Base-by-base conservation (phyloP, 2,797 vertebrate species). In the Xyrichtys novacula region DNA sequence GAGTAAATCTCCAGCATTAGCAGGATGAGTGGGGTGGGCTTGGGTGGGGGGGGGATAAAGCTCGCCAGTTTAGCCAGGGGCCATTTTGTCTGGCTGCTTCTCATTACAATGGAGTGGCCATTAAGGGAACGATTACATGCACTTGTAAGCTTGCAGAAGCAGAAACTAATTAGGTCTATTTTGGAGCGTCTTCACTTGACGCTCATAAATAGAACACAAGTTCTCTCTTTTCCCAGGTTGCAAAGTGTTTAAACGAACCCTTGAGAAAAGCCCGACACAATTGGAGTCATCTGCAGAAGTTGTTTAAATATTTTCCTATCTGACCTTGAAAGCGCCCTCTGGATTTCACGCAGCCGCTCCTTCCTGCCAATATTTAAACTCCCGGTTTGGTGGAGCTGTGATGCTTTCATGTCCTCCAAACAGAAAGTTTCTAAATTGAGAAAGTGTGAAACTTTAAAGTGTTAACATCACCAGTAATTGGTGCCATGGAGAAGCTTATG, bases 41-140 rank as follows among this genome's bases (percentile, higher is more conserved):
- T 20, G 40, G 31, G 36, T 31, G n/a, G 17, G 22, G 38, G 39
- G n/a, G 22, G 14, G 23, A 16, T 56, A 59, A 43, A 25, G 47
- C 57, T 77, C 12, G 34, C 55, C 64, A 73, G 15, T 49, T 57
- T 59, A 59, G 80, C 85, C 66, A 2, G 40, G 53, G 76, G 86
- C 78, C 67, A 63, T 84, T 76, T 76, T 56, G 66, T 88, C 60
- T 90, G 22, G 7, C 71, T 68, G 74, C 58, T 80, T 59, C 58
- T 78, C 64, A 4, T 78, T 53, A 63, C 73, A 78, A 83, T 79
- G 71, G 59, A 90, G 85, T 65, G 70, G 69, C 81, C 81, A 89
- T 86, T 90, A 88, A 78, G 73, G 48, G 81, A 85, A 80, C 81
- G 80, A 90, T 91, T 83, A 89, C 82, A 78, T 60, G 63, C 76